Evolutionary conservation across 2,113 vertebrate species (phyloP), one percentile per base, ranked within the genome.

Genomic region (Menura novaehollandiae): DNA sequence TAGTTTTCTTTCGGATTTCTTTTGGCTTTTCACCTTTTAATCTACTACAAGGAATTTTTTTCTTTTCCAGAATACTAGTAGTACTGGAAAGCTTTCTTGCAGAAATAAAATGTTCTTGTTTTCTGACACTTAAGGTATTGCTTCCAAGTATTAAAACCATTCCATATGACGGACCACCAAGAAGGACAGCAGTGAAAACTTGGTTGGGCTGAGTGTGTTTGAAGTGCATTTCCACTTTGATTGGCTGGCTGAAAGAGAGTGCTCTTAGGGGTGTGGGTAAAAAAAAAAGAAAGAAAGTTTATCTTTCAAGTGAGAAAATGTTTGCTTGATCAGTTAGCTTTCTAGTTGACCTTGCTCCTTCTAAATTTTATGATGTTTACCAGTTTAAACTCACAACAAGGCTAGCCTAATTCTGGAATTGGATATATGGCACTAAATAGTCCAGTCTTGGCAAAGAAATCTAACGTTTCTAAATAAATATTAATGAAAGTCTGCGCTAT

Each of bases 111-210:
- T 89, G 64, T 96, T 97, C 95, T 94, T 97, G 83, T 97, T 97
- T 97, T 95, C 92, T 95, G 95, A 97, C 93, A 92, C 92, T 94
- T 67, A 90, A 91, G 82, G 82, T 89, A 95, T 79, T 95, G 95
- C 95, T 97, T 97, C 95, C 92, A 97, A 94, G 60, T 96, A 95
- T 84, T 97, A 97, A 97, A 92, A 96, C 94, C 83, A 80, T 96
- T 95, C 96, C 96, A 92, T 72, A 74, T 89, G 93, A 95, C 28
- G 10, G 96, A 96, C 95, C 95, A 97, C 97, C 97, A 96, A 89
- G 77, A 58, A 97, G 94, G 94, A 96, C 69, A 92, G 84, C 58
- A 64, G 75, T 81, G 88, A 85, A 72, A 60, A 51, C 56, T 59
- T n/a, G 20, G 53, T 94, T 95, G 77, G 60, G 69, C 63, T 83